Conservation (phyloP, 2,888 invertebrate species). For the Eudemis profundana region DNA sequence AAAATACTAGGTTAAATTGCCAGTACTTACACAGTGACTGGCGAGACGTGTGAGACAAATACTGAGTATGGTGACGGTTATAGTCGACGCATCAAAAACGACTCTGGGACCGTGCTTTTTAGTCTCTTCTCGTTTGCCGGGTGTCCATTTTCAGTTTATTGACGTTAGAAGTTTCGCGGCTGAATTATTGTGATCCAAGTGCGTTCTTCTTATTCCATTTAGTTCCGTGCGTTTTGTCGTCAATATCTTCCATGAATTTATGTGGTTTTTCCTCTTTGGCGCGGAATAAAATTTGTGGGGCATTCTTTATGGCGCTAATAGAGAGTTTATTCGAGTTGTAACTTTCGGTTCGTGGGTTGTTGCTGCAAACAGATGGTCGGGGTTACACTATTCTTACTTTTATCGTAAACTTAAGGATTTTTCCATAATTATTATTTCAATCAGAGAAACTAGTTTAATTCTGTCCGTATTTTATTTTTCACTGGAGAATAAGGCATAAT, state of each 20-base stretch:
- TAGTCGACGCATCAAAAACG: background rate
- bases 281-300: constrained; percentile 13
- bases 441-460: too few species aligned
- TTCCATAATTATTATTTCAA: too few species aligned
- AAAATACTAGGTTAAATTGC: constrained; percentile 63
- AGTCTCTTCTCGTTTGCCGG: constrained; percentile 17
- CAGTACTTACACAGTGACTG: constrained; percentile 64
- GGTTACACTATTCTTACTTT: too few species aligned
- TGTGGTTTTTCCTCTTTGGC: constrained; percentile 7
- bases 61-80: constrained; percentile 59
- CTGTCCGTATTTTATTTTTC: too few species aligned
- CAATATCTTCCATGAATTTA: constrained; percentile 31
- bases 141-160: constrained; percentile 47
- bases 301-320: constrained; percentile 8
- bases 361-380: background rate
- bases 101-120: background rate
- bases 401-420: too few species aligned
- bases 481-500: too few species aligned
- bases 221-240: constrained; percentile 34
- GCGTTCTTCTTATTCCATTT: constrained; percentile 38
- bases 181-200: constrained; percentile 58
- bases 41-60: constrained; percentile 64
- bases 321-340: background rate
- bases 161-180: constrained; percentile 51
- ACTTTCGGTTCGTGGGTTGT: background rate